Percentiles rank a stretch among this genome's conserved stretches.
These are phyloP conservation scores for Crypturellus tataupa DNA, from an alignment of 2,797 vertebrate genomes.

Conservation along the genomic window DNA sequence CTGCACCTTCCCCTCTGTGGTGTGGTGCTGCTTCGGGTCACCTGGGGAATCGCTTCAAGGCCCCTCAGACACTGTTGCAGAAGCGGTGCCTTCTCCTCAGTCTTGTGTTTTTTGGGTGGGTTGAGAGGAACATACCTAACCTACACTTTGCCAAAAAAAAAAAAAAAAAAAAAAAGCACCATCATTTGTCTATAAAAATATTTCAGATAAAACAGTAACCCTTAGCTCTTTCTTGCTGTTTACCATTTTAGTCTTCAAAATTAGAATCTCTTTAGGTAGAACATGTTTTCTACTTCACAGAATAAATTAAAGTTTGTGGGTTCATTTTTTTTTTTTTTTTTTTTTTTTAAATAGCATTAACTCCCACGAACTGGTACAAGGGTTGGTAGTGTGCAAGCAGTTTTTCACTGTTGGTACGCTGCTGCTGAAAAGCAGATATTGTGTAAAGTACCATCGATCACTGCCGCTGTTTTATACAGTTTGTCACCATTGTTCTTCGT, in stretches of 20 bases:
- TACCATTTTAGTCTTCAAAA: neutral
- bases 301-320: constrained; percentile 43
- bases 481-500: constrained; percentile 91
- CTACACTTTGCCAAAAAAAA: neutral
- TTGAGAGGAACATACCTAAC: neutral
- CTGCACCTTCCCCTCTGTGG: neutral
- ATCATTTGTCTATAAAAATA: neutral
- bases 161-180: neutral
- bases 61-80: accelerated
- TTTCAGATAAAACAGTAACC: neutral
- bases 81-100: neutral
- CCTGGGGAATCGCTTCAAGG: neutral
- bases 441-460: constrained; percentile 86
- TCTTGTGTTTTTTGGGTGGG: neutral
- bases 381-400: constrained; percentile 81
- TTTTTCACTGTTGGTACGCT: constrained; percentile 73
- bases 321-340: neutral
- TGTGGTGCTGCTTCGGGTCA: neutral
- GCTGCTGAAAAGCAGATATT: constrained; percentile 90
- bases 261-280: neutral
- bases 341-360: constrained; percentile 67
- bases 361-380: constrained; percentile 88
- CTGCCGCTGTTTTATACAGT: constrained; percentile 85
- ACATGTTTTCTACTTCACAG: neutral
- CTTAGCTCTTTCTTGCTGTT: neutral